Evolutionary conservation across 2,113 vertebrate genomes (phyloP), one percentile per base, ranked within the genome.

Genomic region (Corythornis cristatus): DNA sequence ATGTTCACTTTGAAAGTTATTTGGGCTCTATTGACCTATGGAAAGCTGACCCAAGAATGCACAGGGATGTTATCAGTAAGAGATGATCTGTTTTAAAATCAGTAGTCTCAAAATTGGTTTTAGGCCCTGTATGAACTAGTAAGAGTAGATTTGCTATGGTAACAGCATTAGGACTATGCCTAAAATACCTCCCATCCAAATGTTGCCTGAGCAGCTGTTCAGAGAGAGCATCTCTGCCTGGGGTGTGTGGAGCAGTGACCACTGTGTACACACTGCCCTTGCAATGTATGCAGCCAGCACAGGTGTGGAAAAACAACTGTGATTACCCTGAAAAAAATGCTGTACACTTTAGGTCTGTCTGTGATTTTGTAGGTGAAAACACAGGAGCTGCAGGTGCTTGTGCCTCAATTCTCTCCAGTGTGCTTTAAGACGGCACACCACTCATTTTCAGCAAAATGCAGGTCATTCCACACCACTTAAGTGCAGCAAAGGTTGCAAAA

Each of bases 341-440:
- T 26, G 7, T 46, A 40, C 0, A 0, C 35, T 82, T 80, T 56
- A 65, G 33, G 21, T 85, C 5, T 48, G 1, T 37, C 7, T 5
- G 45, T 26, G 16, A 72, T 86, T 90, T 83, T 88, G 14, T 35
- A 70, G 33, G 18, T 58, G 35, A 73, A 80, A 66, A 66, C 40
- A 37, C 0, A 2, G 15, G 40, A 83, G 9, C 25, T 40, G 56
- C 10, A 70, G 28, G 25, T 2, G 3, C 46, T 31, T 19, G 12
- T 83, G 29, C 23, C 5, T 0, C 72, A 9, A 74, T 78, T 91
- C 60, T 76, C 8, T 35, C 26, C 31, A 43, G 31, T 1, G 0
- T 54, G 11, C 43, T 51, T 85, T 86, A 74, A 74, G 48, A 94
- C 42, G 46, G 17, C 46, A 73, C 8, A 28, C 3, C 3, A 8